Percentiles rank a stretch among this genome's conserved stretches.
Conservation (phyloP, 2,797 vertebrate species). For the Acanthiza pusilla region DNA sequence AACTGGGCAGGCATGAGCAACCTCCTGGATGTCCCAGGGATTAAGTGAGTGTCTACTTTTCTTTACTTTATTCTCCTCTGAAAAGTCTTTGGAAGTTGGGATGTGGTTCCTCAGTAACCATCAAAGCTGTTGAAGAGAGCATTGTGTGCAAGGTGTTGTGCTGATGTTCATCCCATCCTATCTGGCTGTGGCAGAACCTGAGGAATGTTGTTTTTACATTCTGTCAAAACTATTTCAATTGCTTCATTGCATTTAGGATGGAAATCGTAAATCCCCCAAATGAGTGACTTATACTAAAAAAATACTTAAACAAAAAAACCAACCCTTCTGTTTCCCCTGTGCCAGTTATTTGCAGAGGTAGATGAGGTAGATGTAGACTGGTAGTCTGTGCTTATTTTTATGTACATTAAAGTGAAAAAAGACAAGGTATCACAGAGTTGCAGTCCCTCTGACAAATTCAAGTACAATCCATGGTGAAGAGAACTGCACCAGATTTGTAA, state of each 20-base stretch:
- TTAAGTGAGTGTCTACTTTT: constrained; percentile 76
- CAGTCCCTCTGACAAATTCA: neutral
- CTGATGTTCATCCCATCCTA: neutral
- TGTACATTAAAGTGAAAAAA: neutral
- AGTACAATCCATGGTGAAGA: neutral
- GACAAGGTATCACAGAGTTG: neutral
- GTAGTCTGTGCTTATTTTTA: neutral
- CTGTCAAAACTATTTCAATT: neutral
- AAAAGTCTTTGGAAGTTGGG: neutral
- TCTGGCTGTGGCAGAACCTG: neutral
- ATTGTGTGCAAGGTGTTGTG: neutral
- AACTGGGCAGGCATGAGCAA: constrained; percentile 96
- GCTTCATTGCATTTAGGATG: neutral
- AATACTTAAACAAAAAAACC: neutral
- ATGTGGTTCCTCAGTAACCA: neutral
- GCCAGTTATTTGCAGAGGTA: neutral
- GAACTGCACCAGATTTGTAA: neutral
- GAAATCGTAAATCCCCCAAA: neutral
- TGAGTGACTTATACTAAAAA: neutral
- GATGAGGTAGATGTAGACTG: neutral
- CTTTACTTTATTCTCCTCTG: neutral
- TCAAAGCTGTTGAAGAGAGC: neutral
- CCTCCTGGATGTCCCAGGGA: constrained; percentile 86
- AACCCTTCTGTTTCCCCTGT: neutral
- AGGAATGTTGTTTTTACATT: neutral